These are phyloP conservation scores for Amphiprion clarkii DNA, from an alignment of 2,797 vertebrate genomes.

Conservation along the genomic window DNA sequence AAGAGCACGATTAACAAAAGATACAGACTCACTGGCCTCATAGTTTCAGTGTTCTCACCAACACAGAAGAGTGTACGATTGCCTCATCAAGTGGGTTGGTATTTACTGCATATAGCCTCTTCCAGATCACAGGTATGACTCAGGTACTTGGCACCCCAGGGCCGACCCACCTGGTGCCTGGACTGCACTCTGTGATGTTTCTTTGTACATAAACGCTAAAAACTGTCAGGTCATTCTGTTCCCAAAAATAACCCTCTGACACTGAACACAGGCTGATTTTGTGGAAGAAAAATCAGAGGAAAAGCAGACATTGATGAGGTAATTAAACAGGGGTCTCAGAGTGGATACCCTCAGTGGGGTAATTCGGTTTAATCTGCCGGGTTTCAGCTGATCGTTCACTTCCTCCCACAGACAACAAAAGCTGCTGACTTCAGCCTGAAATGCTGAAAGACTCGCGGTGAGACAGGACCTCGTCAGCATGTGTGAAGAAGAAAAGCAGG, in stretches of 20 bases:
- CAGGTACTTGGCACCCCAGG: not conserved
- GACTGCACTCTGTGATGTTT: not conserved
- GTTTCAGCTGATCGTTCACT: constrained; percentile 42
- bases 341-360: constrained; percentile 25
- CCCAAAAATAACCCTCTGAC: not conserved
- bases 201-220: not conserved
- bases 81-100: not conserved
- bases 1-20: not conserved
- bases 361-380: constrained; percentile 41
- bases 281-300: not conserved
- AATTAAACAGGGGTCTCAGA: constrained; percentile 19
- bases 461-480: constrained; percentile 48
- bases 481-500: constrained; percentile 1
- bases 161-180: not conserved
- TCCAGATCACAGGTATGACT: constrained; percentile 9
- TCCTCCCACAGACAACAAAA: constrained; percentile 39
- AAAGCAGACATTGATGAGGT: constrained; percentile 25
- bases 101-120: not conserved
- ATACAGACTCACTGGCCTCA: not conserved
- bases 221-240: not conserved
- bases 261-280: not conserved
- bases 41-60: not conserved
- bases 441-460: constrained; percentile 35
- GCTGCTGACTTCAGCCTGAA: constrained; percentile 65
- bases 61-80: not conserved